phyloP scores from a whole-genome alignment of 2,888 invertebrate genomes.

The Iselma pallidipennis region DNA sequence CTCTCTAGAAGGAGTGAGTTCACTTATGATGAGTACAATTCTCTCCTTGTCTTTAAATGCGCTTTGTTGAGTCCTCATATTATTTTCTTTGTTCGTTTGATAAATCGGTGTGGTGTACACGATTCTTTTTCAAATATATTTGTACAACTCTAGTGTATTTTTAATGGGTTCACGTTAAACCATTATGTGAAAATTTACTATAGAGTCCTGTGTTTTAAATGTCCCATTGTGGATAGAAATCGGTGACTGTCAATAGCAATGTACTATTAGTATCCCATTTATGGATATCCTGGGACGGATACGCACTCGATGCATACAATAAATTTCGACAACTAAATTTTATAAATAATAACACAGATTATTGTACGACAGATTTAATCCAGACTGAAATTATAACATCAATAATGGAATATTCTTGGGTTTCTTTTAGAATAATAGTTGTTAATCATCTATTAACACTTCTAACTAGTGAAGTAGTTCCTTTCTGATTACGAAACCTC shows the following conservation, averaged over 20 bases:
- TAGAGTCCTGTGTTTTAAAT: neutral
- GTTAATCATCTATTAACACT: neutral
- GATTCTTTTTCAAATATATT: conserved; percentile 11
- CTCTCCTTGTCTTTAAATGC: conserved; percentile 26
- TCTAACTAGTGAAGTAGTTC: neutral
- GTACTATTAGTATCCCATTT: neutral
- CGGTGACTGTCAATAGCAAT: neutral
- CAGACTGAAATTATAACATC: neutral
- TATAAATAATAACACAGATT: neutral
- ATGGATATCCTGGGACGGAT: neutral
- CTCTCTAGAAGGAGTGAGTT: neutral
- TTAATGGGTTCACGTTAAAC: conserved; percentile 7
- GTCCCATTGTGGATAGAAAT: neutral
- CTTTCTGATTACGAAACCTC: conserved; percentile 9
- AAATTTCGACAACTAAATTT: neutral
- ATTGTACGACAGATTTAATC: neutral
- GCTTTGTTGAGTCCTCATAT: conserved; percentile 13
- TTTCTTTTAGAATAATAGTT: too few relatives aligned
- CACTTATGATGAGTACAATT: neutral
- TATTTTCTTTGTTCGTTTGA: conserved; percentile 27
- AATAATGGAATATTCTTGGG: neutral
- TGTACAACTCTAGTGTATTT: conserved; percentile 9
- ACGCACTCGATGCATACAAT: neutral
- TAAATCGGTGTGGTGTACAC: conserved; percentile 13
- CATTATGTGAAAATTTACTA: conserved; percentile 17